These are phyloP conservation scores for Cryptophagus acutangulus DNA, from an alignment of 2,888 invertebrate genomes.

Conservation along the genomic window DNA sequence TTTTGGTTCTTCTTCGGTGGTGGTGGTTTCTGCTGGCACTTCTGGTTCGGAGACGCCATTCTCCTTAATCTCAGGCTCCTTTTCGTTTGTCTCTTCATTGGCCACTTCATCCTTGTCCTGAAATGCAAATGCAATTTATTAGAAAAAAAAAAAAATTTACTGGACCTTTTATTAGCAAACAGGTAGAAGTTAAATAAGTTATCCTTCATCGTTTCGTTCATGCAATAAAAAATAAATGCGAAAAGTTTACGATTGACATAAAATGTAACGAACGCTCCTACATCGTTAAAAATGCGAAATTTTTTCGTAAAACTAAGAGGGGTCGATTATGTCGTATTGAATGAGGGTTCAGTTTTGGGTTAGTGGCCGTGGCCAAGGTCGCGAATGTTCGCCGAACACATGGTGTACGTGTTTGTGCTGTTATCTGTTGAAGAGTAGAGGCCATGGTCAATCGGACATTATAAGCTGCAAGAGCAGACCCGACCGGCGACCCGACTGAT, in stretches of 20 bases:
- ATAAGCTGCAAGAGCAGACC: too few species aligned
- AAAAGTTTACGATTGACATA: too few species aligned
- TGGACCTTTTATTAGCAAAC: too few species aligned
- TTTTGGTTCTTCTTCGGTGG: conserved; percentile 36
- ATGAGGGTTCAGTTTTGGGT: conserved; percentile 20
- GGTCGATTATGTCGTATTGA: conserved; percentile 14
- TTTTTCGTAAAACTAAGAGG: too few species aligned
- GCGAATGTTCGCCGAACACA: conserved; percentile 4
- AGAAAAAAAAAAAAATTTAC: background rate
- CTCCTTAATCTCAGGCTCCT: conserved; percentile 39
- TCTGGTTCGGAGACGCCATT: conserved; percentile 43
- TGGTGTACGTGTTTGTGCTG: background rate
- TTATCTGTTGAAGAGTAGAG: background rate
- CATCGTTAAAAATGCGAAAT: too few species aligned
- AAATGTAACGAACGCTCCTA: background rate
- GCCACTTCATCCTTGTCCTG: conserved; percentile 44
- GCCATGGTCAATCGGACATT: conserved; percentile 4
- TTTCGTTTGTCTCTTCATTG: conserved; percentile 34
- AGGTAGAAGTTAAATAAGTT: too few species aligned
- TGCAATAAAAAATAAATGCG: too few species aligned
- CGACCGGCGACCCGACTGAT: too few species aligned
- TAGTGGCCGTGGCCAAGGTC: conserved; percentile 22
- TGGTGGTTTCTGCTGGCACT: conserved; percentile 39
- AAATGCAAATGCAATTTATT: background rate
- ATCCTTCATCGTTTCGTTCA: too few species aligned